Evolutionary conservation across 1,140 invertebrate genomes (phyloP), one percentile per base, ranked within the genome.

Genomic region (Drosophila sp.): DNA sequence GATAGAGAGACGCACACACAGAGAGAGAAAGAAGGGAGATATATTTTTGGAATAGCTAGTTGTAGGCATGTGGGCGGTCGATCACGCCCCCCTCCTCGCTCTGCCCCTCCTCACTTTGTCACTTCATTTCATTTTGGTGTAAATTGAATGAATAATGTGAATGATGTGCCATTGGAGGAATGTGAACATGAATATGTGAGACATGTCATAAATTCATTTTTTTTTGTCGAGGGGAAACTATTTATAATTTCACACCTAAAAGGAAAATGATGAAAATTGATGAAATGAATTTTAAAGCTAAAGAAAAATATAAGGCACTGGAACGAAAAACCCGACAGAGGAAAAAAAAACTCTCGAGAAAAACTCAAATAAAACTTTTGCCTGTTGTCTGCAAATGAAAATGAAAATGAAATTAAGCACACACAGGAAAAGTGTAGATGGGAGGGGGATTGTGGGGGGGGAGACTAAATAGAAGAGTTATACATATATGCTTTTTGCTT

Each of bases 391-490:
- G 58, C 66, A 61, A 78, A 70, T 70, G 71, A 78, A 72, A 78
- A 70, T 74, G 72, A 70, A 77, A 77, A 77, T 77, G 75, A 66
- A 77, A 74, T 77, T 74, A 77, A 77, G 75, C 71, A 70, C 71
- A 8, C 35, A 38, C 35, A 38, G 44, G 23, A 50, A 50, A 50
- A 10, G 23, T 50, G 44, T 47, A 47, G 44, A 50, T 6, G 25
- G 44, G 44, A 7, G 27, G 27, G 10, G 27, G 44, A 17, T 17
- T 17, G 23, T 50, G 44, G 44, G 27, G 27, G 10, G 27, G 44
- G 23, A 3, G 44, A 27, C 23, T 50, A 50, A 27, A 50, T 23
- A 47, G 17, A 23, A 47, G 44, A 23, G 17, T 47, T 50, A 27
- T 50, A 50, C 8, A 50, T 27, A 50, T 3, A 50, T 7, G 27